phyloP scores from a whole-genome alignment of 2,797 vertebrate species.

The Bovichtus variegatus region DNA sequence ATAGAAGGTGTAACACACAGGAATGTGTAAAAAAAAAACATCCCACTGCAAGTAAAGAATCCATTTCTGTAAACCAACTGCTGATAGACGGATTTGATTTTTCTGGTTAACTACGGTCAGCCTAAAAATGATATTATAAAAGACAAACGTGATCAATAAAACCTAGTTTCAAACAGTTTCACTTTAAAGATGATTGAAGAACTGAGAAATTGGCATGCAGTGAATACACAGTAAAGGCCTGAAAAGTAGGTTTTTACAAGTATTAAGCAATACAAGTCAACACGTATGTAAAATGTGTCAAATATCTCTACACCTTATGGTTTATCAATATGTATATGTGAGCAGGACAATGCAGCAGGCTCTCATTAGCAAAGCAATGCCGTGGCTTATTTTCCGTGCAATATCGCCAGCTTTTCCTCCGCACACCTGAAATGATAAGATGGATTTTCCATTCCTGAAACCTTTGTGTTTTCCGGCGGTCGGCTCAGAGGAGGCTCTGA shows the following conservation, averaged over 20 bases:
- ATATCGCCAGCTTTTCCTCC: background rate
- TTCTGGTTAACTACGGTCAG: background rate
- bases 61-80: background rate
- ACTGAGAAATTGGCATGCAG: background rate
- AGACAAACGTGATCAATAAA: background rate
- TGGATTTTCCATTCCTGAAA: constrained; percentile 34
- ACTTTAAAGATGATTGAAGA: background rate
- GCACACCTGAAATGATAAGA: constrained; percentile 41
- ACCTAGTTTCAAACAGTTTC: background rate
- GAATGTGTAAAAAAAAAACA: constrained; percentile 20
- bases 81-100: constrained; percentile 4
- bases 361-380: background rate
- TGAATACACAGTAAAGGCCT: background rate
- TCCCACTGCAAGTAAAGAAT: background rate
- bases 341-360: background rate
- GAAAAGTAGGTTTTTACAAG: background rate
- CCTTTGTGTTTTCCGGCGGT: constrained; percentile 49
- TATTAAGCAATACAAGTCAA: background rate
- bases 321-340: background rate
- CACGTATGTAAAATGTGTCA: background rate
- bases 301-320: background rate
- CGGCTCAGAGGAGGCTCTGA: constrained; percentile 49
- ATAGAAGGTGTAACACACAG: constrained; percentile 12
- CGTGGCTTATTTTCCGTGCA: background rate
- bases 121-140: background rate